Percentiles rank a stretch among this genome's conserved stretches.
Evolutionary conservation across 2,113 vertebrate species (phyloP).

Genomic region (Erythrolamprus reginae): DNA sequence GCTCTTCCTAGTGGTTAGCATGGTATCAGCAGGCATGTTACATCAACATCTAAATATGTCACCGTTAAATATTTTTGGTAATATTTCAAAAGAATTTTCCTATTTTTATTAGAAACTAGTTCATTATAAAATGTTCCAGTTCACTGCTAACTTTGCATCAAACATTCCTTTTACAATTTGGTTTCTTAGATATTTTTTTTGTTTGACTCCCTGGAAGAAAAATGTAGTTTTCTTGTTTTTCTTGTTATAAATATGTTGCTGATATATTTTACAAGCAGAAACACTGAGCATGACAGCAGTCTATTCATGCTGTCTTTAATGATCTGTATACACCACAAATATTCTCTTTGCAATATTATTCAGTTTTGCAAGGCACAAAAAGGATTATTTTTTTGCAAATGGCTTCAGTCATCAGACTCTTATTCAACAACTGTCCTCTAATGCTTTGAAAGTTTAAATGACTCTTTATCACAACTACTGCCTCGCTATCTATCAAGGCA

Average conservation of each 20-base stretch:
- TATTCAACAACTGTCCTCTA: not conserved
- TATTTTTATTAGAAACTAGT: not conserved
- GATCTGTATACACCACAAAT: not conserved
- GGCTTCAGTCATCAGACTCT: not conserved
- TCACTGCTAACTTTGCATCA: not conserved
- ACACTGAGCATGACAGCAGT: not conserved
- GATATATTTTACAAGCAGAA: not conserved
- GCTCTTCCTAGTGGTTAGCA: not conserved
- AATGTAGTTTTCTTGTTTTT: not conserved
- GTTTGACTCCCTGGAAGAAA: not conserved
- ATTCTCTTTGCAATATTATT: not conserved
- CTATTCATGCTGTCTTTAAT: not conserved
- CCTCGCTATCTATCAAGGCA: not conserved
- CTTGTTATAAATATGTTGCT: not conserved
- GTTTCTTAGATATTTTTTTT: constrained; percentile 6
- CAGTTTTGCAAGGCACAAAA: constrained; percentile 2
- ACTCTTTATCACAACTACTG: not conserved
- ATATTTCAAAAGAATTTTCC: not conserved
- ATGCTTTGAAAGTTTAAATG: not conserved
- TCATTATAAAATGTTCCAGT: not conserved
- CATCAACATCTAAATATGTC: not conserved
- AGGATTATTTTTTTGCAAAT: constrained; percentile 14
- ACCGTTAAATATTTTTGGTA: not conserved
- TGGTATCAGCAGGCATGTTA: not conserved
- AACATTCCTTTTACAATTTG: not conserved